These are phyloP conservation scores for Pseudococcus viburni DNA, from an alignment of 2,888 invertebrate species.

Conservation along the genomic window DNA sequence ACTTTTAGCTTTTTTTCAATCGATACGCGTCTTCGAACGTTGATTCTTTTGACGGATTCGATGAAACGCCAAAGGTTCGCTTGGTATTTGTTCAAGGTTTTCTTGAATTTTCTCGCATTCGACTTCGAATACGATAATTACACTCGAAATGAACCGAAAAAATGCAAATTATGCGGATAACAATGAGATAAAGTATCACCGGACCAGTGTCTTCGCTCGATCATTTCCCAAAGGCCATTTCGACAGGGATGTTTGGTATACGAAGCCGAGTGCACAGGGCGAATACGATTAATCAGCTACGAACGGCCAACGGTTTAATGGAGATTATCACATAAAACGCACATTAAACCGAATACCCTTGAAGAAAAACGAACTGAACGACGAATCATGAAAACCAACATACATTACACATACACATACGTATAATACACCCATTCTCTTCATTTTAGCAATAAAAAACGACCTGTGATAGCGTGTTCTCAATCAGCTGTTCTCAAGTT, in stretches of 20 bases:
- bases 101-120: slow-evolving; percentile 18
- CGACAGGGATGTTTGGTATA: background rate
- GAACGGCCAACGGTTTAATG: slow-evolving; percentile 12
- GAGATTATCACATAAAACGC: slow-evolving; percentile 37
- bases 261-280: background rate
- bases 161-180: background rate
- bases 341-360: slow-evolving; percentile 43
- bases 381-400: slow-evolving; percentile 31
- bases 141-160: background rate
- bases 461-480: slow-evolving; percentile 48
- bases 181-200: background rate
- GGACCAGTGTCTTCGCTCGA: background rate
- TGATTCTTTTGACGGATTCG: background rate
- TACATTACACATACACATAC: slow-evolving; percentile 37
- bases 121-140: background rate
- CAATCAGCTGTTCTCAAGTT: slow-evolving; percentile 52
- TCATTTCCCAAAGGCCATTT: background rate
- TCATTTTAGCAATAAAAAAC: slow-evolving; percentile 45
- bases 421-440: slow-evolving; percentile 2
- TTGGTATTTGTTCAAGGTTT: background rate
- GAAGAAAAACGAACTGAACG: slow-evolving; percentile 21
- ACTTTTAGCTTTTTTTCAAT: slow-evolving; percentile 15
- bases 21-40: background rate
- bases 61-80: background rate
- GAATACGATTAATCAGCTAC: background rate